phyloP scores from a whole-genome alignment of 2,888 invertebrate species.

The Folsomia manolachei region DNA sequence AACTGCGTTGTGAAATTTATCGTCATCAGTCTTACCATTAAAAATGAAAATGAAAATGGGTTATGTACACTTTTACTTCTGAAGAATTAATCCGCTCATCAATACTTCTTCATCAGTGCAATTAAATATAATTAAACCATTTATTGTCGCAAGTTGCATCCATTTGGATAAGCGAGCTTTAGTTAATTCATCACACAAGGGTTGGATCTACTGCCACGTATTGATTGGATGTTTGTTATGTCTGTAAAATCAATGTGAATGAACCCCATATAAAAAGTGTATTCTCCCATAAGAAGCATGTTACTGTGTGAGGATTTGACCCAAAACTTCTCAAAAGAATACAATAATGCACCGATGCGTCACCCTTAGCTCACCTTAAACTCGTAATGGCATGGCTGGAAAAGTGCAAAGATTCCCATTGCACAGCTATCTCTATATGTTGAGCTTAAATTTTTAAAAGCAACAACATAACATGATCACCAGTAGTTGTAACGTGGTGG shows the following conservation, averaged over 20 bases:
- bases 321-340: neutral
- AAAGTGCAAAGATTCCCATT: neutral
- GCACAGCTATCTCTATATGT: too few relatives aligned
- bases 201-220: too few relatives aligned
- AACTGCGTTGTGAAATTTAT: neutral
- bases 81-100: neutral
- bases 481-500: neutral
- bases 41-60: neutral
- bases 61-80: neutral
- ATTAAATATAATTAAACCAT: too few relatives aligned
- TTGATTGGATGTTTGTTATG: too few relatives aligned
- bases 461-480: neutral
- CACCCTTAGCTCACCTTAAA: too few relatives aligned
- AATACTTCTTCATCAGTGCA: too few relatives aligned
- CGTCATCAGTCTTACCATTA: neutral
- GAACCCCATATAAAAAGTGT: neutral
- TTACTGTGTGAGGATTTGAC: neutral
- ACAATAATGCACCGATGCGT: neutral
- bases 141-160: too few relatives aligned
- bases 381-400: too few relatives aligned
- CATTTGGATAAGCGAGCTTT: too few relatives aligned
- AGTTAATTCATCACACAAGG: too few relatives aligned
- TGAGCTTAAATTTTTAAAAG: too few relatives aligned
- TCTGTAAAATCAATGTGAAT: too few relatives aligned
- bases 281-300: neutral